Evolutionary conservation across 2,888 invertebrate genomes (phyloP), one percentile per base, ranked within the genome.

Genomic region (Drosophila multiciliata): DNA sequence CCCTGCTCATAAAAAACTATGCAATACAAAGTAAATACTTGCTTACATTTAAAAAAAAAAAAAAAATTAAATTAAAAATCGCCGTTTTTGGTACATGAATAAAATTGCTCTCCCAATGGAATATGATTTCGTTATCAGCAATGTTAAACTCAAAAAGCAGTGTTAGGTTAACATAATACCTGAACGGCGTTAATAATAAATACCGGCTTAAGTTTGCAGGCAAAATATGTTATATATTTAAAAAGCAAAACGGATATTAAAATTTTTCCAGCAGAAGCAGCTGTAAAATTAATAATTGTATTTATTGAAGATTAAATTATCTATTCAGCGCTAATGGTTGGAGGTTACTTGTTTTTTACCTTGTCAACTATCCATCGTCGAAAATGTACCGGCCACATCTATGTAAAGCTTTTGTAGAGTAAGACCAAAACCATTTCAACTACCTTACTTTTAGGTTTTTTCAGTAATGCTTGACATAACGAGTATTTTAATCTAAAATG

Each of bases 321-420:
- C 29, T 29, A 23, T 23, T 23, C 7, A 8, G 15, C 7, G 20
- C 15, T 15, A 15, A 45, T 45, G 45, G 45, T 9, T n/a, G 15
- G 15, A 15, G 3, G 45, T 45, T 23, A n/a, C 23, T 45, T 45
- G 23, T 20, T 45, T 45, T 45, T 20, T 3, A 20, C 45, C 45
- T 20, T 45, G 20, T 45, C 20, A 20, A 20, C 45, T 15, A 20
- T 15, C 0, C 12, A 45, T 20, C 20, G 12, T 45, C 3, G 12
- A 12, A 7, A 45, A 45, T 9, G 12, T 7, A 20, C 9, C 4
- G 40, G 3, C 12, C 12, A 17, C 8, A 29, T 77, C 69, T 57
- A 70, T 57, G 38, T 42, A 52, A 5, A 23, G 29, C 6, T 45
- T 20, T 45, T 42, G 67, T 67, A 67, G 65, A 62, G 15, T 29